A percentile compares a stretch with the other conserved stretches of the same genome.
These are phyloP conservation scores for Lordiphosa andalusiaca DNA, from an alignment of 2,888 invertebrate genomes.

Conservation along the genomic window DNA sequence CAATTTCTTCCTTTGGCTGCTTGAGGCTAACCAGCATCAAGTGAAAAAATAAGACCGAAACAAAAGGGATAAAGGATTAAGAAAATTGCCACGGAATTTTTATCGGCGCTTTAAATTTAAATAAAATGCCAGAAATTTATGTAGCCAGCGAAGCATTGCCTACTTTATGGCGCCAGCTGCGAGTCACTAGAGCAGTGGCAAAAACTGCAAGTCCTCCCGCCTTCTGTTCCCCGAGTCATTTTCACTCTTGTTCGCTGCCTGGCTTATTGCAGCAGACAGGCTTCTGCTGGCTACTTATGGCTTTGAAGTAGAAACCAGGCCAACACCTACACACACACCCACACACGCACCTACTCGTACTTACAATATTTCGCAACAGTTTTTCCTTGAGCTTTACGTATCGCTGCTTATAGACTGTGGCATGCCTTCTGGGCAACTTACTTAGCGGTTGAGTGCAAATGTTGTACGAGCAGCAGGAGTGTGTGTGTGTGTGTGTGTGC, in stretches of 20 bases:
- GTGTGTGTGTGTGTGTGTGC: constrained; percentile 8
- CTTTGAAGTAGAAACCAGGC: constrained; percentile 42
- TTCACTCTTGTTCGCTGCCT: constrained; percentile 35
- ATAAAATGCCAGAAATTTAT: constrained; percentile 62
- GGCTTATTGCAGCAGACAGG: constrained; percentile 58
- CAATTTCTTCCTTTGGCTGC: constrained; percentile 26
- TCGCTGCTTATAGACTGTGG: constrained; percentile 67
- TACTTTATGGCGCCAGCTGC: constrained; percentile 36
- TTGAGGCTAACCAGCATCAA: constrained; percentile 22
- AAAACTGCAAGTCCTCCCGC: constrained; percentile 26
- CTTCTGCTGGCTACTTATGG: constrained; percentile 58
- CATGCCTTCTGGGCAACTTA: constrained; percentile 63
- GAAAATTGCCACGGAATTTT: constrained; percentile 62
- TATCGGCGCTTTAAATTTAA: constrained; percentile 54
- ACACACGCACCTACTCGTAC: constrained; percentile 19
- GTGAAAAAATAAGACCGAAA: constrained; percentile 10
- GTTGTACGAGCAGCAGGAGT: constrained; percentile 15
- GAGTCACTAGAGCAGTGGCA: constrained; percentile 3
- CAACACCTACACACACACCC: constrained; percentile 28
- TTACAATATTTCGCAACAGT: constrained; percentile 47
- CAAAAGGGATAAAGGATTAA: constrained; percentile 68
- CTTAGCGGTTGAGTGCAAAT: constrained; percentile 63
- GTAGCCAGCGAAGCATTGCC: constrained; percentile 46
- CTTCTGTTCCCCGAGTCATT: constrained; percentile 32
- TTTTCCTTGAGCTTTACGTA: constrained; percentile 53